Evolutionary conservation across 2,888 invertebrate species (phyloP).

Genomic region (Troglohyphantes excavatus): DNA sequence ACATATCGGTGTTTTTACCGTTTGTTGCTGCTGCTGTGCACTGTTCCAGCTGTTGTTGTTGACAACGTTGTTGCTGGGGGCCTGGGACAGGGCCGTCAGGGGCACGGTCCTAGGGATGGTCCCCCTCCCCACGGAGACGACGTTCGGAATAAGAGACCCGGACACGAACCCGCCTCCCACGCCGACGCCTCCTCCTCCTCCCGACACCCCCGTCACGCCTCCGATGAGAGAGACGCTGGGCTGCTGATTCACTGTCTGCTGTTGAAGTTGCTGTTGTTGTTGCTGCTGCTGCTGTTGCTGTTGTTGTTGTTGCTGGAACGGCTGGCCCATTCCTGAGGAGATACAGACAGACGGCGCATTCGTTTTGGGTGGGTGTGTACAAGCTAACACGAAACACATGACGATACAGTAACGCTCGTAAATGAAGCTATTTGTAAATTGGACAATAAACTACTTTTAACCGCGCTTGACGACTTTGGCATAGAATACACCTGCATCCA

Average conservation of each 20-base stretch:
- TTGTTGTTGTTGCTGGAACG: conserved; percentile 75
- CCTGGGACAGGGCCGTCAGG: conserved; percentile 71
- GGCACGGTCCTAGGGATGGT: conserved; percentile 78
- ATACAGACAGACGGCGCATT: background rate
- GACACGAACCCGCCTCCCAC: conserved; percentile 32
- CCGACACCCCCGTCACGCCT: background rate
- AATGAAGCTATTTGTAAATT: too few relatives aligned
- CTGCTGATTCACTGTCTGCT: conserved; percentile 25
- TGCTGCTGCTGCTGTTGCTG: conserved; percentile 64
- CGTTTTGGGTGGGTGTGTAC: too few relatives aligned
- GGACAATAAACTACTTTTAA: too few relatives aligned
- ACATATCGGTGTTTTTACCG: too few relatives aligned
- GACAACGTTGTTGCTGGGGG: conserved; percentile 5
- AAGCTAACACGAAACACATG: too few relatives aligned
- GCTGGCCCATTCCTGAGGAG: conserved; percentile 76
- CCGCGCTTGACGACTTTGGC: too few relatives aligned
- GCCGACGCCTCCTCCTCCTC: background rate
- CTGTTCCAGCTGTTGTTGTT: conserved; percentile 36
- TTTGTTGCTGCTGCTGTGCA: conserved; percentile 26
- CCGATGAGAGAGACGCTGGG: conserved; percentile 55
- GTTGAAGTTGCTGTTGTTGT: conserved; percentile 64
- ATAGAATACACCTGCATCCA: too few relatives aligned
- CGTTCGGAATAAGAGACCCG: conserved; percentile 65
- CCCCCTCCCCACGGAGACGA: conserved; percentile 25
- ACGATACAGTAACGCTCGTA: too few relatives aligned